Evolutionary conservation across 2,797 vertebrate genomes (phyloP).

Genomic region (Buphagus erythrorhynchus): DNA sequence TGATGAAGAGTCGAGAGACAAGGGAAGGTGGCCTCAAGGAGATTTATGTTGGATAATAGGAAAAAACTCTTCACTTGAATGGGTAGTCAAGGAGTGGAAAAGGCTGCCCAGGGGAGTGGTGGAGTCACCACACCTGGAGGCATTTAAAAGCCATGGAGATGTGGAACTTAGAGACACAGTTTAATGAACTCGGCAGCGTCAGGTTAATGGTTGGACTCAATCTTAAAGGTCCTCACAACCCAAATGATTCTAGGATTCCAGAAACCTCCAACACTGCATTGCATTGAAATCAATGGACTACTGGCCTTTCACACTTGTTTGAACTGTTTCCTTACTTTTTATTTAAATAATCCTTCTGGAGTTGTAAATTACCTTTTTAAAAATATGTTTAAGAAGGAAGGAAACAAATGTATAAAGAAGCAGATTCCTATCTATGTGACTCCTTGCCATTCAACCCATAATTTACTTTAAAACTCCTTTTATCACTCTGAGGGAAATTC

Average conservation of each 20-base stretch:
- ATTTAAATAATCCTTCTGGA: background rate
- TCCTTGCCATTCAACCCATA: background rate
- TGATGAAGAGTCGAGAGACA: background rate
- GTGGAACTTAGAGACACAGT: background rate
- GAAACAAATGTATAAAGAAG: background rate
- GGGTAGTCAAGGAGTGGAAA: background rate
- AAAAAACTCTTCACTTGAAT: background rate
- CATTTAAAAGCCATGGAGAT: background rate
- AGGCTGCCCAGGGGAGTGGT: background rate
- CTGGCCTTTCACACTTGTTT: background rate
- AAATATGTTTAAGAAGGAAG: background rate
- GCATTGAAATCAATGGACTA: background rate
- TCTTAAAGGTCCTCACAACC: background rate
- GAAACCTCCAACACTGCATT: background rate
- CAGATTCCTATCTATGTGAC: background rate
- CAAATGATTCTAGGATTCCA: background rate
- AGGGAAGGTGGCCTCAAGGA: background rate
- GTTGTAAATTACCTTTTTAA: background rate
- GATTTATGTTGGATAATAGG: background rate
- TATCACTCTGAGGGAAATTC: background rate
- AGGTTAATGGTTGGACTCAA: accelerated
- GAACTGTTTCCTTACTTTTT: background rate
- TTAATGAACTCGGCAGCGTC: background rate
- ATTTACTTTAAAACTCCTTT: background rate
- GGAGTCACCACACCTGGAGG: background rate